Conservation (phyloP, 2,888 invertebrate genomes). For the Pheosia tremula region DNA sequence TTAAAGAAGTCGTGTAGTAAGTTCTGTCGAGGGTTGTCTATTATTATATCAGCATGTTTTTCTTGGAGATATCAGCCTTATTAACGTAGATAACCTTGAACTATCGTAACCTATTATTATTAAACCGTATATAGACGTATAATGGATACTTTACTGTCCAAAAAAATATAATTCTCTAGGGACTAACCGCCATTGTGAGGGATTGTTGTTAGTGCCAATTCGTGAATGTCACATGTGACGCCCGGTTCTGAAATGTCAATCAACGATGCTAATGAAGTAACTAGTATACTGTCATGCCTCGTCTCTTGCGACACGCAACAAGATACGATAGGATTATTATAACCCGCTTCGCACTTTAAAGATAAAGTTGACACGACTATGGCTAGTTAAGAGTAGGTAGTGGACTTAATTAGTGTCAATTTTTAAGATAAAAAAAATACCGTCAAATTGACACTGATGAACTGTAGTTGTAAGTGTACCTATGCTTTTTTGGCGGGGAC, state of each 20-base stretch:
- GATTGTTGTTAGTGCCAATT: neutral
- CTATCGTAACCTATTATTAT: too few species aligned
- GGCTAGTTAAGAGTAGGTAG: neutral
- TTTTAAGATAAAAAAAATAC: neutral
- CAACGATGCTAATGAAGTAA: slow-evolving; percentile 1
- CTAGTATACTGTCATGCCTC: neutral
- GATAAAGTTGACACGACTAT: neutral
- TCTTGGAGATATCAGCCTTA: too few species aligned
- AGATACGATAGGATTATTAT: neutral
- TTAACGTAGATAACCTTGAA: too few species aligned
- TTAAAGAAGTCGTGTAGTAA: too few species aligned
- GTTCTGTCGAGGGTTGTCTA: too few species aligned
- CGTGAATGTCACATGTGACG: neutral
- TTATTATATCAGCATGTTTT: too few species aligned
- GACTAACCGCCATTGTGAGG: neutral
- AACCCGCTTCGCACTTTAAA: neutral
- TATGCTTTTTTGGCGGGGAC: too few species aligned
- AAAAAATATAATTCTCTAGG: too few species aligned
- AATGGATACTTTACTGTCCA: too few species aligned
- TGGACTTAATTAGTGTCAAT: neutral
- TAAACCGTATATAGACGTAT: too few species aligned
- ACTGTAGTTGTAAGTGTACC: too few species aligned
- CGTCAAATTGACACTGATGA: neutral
- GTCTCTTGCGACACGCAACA: neutral
- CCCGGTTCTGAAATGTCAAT: neutral